Conservation (phyloP, 2,888 invertebrate genomes). For the Zygaena filipendulae region DNA sequence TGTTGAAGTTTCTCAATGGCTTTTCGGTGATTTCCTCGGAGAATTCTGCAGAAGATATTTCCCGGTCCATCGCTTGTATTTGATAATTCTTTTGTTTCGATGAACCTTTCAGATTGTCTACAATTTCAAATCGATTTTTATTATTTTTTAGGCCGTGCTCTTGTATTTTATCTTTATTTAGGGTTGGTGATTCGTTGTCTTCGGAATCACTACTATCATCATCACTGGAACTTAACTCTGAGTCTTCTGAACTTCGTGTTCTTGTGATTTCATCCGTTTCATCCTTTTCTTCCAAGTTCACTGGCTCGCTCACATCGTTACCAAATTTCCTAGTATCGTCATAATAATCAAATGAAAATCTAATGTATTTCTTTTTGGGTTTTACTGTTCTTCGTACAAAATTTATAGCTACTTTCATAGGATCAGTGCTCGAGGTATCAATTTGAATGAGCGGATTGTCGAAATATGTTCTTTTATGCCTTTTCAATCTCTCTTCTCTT, state of each 20-base stretch:
- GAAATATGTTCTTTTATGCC: not conserved
- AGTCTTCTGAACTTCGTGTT: not conserved
- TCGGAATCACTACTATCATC: not conserved
- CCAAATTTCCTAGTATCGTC: not conserved
- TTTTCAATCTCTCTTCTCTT: not conserved
- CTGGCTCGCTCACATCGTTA: not conserved
- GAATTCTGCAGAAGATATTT: no score
- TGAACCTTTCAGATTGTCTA: conserved; percentile 6
- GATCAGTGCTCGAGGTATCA: no score
- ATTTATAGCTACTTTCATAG: no score
- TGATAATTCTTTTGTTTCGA: conserved; percentile 5
- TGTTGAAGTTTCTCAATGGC: no score
- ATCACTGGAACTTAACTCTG: not conserved
- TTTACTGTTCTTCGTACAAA: not conserved
- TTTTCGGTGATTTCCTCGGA: no score
- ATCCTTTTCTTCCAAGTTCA: not conserved
- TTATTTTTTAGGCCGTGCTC: no score
- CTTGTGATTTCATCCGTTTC: not conserved
- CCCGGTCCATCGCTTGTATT: conserved; percentile 1
- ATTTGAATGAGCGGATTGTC: not conserved
- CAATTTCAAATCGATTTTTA: conserved; percentile 9
- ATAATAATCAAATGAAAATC: not conserved
- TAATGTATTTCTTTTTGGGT: not conserved
- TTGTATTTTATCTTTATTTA: not conserved
- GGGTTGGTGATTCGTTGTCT: not conserved